Conservation (phyloP, 1,140 invertebrate genomes). For the Luehdorfia chinensis region DNA sequence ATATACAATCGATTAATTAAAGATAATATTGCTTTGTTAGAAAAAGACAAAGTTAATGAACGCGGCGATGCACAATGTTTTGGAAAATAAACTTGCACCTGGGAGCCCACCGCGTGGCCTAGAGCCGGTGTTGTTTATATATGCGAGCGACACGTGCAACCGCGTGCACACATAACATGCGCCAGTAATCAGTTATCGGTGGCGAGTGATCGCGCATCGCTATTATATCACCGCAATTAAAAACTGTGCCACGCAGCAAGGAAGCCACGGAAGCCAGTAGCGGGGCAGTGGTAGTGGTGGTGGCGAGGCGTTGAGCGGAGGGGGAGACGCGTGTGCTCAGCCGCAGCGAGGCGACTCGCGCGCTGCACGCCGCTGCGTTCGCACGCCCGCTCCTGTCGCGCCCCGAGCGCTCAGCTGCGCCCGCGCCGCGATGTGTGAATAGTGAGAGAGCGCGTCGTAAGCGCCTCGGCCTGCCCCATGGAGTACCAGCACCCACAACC, state of each 20-base stretch:
- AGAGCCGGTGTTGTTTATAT: slow-evolving; percentile 39
- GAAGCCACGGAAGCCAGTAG: slow-evolving; percentile 20
- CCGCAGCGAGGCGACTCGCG: slow-evolving; percentile 26
- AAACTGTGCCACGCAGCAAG: slow-evolving; percentile 34
- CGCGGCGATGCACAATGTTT: too few species aligned
- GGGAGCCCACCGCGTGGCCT: slow-evolving; percentile 5
- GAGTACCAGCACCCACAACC: slow-evolving; percentile 60
- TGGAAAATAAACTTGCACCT: neutral
- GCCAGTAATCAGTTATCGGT: slow-evolving; percentile 46
- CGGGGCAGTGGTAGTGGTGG: slow-evolving; percentile 18
- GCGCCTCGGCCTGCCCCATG: slow-evolving; percentile 41
- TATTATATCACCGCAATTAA: slow-evolving; percentile 56
- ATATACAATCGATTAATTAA: too few species aligned
- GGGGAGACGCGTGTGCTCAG: neutral
- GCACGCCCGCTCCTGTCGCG: slow-evolving; percentile 41
- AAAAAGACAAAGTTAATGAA: too few species aligned
- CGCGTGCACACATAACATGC: slow-evolving; percentile 38
- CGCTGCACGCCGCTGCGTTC: slow-evolving; percentile 41
- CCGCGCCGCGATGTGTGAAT: slow-evolving; percentile 59
- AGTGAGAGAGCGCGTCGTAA: slow-evolving; percentile 41
- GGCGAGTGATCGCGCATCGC: slow-evolving; percentile 48
- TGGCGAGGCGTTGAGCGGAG: slow-evolving; percentile 24
- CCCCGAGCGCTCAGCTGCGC: slow-evolving; percentile 28
- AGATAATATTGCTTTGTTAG: too few species aligned
- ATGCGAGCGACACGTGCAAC: slow-evolving; percentile 36